A percentile compares a stretch with the other conserved stretches of the same genome.
These are phyloP conservation scores for Terrapene triunguis DNA, from an alignment of 2,113 vertebrate genomes.

Conservation along the genomic window DNA sequence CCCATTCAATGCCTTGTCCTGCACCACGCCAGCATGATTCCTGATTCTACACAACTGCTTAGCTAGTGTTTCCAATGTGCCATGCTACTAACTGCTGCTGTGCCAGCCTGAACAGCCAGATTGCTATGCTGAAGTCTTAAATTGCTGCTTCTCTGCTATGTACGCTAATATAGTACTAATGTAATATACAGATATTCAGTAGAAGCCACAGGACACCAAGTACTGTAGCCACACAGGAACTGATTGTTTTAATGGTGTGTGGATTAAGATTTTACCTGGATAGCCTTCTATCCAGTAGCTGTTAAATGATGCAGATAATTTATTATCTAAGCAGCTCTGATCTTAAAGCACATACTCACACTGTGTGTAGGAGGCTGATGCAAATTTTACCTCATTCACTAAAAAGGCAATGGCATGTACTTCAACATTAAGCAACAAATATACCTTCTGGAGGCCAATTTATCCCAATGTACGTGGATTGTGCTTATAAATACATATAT, in stretches of 20 bases:
- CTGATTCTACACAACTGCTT: not conserved
- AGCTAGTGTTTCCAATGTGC: not conserved
- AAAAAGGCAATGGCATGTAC: constrained; percentile 30
- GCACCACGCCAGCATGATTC: not conserved
- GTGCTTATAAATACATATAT: constrained; percentile 21
- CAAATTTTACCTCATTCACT: constrained; percentile 68
- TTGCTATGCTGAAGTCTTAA: not conserved
- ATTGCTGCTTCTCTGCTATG: constrained; percentile 29
- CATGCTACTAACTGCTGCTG: constrained; percentile 28
- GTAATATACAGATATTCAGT: constrained; percentile 42
- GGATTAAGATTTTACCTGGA: constrained; percentile 61
- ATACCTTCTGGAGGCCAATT: constrained; percentile 34
- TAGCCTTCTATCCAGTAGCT: constrained; percentile 53
- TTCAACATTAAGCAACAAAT: constrained; percentile 43
- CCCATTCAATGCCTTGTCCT: not conserved
- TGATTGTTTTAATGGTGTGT: constrained; percentile 53
- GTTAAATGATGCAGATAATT: constrained; percentile 75
- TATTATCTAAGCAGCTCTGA: constrained; percentile 68
- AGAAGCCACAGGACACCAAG: constrained; percentile 39
- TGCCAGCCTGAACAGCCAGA: constrained; percentile 27
- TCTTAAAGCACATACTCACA: constrained; percentile 66
- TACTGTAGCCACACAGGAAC: not conserved
- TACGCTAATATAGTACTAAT: constrained; percentile 29
- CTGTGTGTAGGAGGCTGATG: constrained; percentile 58
- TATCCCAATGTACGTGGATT: constrained; percentile 32